Percentiles rank a stretch among this genome's conserved stretches.
These are phyloP conservation scores for Machaerirhynchus nigripectus DNA, from an alignment of 2,113 vertebrate species.

Conservation along the genomic window DNA sequence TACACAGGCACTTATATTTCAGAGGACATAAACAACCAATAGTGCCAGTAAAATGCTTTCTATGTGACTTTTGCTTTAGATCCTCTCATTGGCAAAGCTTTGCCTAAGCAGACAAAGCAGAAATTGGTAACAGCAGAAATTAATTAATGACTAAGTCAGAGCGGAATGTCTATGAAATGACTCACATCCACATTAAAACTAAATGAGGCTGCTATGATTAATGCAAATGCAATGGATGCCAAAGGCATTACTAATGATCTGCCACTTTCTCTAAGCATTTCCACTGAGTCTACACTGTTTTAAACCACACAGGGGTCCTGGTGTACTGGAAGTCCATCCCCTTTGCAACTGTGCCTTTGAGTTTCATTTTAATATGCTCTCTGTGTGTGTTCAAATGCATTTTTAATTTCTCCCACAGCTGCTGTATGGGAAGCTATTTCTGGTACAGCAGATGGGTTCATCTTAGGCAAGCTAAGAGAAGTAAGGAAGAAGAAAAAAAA, in stretches of 20 bases:
- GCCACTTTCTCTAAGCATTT: constrained; percentile 25
- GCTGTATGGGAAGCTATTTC: constrained; percentile 32
- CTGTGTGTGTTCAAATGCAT: constrained; percentile 7
- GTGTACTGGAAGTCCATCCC: background rate
- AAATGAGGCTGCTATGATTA: constrained; percentile 62
- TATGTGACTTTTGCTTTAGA: background rate
- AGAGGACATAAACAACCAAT: background rate
- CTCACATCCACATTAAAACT: constrained; percentile 62
- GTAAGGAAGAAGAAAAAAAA: background rate
- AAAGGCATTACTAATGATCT: constrained; percentile 42
- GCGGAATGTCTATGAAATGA: constrained; percentile 33
- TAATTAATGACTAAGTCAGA: constrained; percentile 27
- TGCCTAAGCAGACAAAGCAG: constrained; percentile 44
- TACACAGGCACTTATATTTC: background rate
- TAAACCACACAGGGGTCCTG: constrained; percentile 4
- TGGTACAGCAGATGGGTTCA: constrained; percentile 33
- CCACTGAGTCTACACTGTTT: background rate
- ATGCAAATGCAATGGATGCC: constrained; percentile 57
- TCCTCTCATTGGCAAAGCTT: background rate
- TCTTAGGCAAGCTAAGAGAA: constrained; percentile 19
- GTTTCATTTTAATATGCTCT: constrained; percentile 25
- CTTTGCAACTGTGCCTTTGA: constrained; percentile 8
- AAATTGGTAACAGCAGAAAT: constrained; percentile 56
- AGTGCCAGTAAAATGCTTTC: background rate
- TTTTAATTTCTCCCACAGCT: constrained; percentile 40